phyloP scores from a whole-genome alignment of 2,797 vertebrate species.

The Lophius americanus region DNA sequence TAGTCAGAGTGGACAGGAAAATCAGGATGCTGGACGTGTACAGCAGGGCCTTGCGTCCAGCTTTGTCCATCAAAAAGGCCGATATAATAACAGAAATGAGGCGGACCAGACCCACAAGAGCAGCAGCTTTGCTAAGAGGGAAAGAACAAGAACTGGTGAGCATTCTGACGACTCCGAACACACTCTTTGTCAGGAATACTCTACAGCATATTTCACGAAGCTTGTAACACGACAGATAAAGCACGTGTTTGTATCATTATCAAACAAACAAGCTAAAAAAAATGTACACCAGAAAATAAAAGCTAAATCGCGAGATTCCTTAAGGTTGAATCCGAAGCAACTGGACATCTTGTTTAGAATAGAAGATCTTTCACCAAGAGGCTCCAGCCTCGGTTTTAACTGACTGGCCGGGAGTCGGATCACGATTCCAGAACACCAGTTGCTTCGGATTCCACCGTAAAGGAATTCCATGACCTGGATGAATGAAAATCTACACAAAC shows the following conservation, averaged over 20 bases:
- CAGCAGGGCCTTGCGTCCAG: slow-evolving; percentile 79
- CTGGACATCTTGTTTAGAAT: too few species aligned
- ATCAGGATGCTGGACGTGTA: slow-evolving; percentile 85
- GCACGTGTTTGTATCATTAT: neutral
- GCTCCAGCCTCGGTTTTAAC: too few species aligned
- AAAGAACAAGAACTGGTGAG: neutral
- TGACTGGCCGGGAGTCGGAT: too few species aligned
- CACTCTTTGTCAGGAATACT: neutral
- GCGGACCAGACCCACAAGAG: slow-evolving; percentile 75
- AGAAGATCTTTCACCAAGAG: too few species aligned
- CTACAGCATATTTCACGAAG: neutral
- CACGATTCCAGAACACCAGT: too few species aligned
- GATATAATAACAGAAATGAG: slow-evolving; percentile 76
- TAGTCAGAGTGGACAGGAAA: slow-evolving; percentile 83
- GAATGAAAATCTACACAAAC: too few species aligned
- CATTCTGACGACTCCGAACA: neutral
- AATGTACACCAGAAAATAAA: neutral
- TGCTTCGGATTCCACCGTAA: too few species aligned
- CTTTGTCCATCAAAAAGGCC: slow-evolving; percentile 82
- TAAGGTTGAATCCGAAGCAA: too few species aligned
- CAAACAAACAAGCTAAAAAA: neutral
- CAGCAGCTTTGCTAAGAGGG: slow-evolving; percentile 69
- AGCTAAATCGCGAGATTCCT: too few species aligned
- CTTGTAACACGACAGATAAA: neutral
- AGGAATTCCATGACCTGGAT: too few species aligned